Evolutionary conservation across 2,797 vertebrate species (phyloP).

Genomic region (Manis pentadactyla): DNA sequence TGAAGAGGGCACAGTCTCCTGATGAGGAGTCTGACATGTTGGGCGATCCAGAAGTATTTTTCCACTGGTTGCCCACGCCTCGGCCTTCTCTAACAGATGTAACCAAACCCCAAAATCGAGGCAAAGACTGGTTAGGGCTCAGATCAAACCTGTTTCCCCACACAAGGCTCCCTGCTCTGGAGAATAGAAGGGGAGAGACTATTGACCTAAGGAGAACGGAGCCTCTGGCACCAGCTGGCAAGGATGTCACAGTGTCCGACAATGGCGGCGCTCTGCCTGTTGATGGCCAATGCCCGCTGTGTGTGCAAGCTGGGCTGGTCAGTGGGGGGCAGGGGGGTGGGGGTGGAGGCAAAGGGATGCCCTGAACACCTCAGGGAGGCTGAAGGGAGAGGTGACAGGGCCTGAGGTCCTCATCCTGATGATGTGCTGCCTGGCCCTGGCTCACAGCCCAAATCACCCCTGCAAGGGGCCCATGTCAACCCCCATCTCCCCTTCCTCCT

Average conservation of each 20-base stretch:
- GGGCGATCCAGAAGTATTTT: slow-evolving; percentile 48
- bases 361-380: neutral
- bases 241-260: neutral
- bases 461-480: slow-evolving; percentile 72
- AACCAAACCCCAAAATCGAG: too few species aligned
- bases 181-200: neutral
- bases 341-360: neutral
- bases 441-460: slow-evolving; percentile 53
- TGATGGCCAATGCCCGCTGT: neutral
- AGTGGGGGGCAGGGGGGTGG: too few species aligned
- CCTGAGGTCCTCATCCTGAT: neutral
- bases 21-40: neutral
- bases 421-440: neutral
- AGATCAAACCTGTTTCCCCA: neutral
- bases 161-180: neutral
- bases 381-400: neutral
- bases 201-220: neutral
- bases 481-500: slow-evolving; percentile 73
- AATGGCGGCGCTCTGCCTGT: neutral
- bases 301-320: neutral
- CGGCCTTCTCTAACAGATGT: neutral
- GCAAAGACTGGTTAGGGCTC: too few species aligned
- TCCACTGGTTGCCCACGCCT: slow-evolving; percentile 68
- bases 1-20: neutral
- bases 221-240: neutral